Base-by-base conservation (phyloP, 2,888 invertebrate species). In the Scaptomyza reducta region DNA sequence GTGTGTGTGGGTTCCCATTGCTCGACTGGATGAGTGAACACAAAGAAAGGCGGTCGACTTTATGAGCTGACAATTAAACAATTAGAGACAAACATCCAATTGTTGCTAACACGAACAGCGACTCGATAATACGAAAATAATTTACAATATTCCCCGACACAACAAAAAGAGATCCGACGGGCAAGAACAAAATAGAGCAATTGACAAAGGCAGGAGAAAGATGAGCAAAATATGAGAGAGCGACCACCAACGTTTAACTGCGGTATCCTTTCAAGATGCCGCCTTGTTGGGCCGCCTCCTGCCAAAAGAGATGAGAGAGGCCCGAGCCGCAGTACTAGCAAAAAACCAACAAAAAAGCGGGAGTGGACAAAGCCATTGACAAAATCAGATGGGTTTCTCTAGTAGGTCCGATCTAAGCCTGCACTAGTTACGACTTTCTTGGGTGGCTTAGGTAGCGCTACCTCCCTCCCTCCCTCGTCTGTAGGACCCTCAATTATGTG, bases 51-150 rank as follows among this genome's bases (percentile, higher is more conserved):
- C 66, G 31, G 31, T 31, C 31, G 66, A 54, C 70, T 66, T 73
- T 66, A 74, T 79, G 77, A 84, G 60, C 69, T 79, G 82, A 83
- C 87, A 88, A 90, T 90, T 89, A 86, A 85, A 89, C 89, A 89
- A 89, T 89, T 89, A 89, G 65, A 75, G 58, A 87, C 89, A 89
- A 89, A 89, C 74, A 70, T 81, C 38, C 76, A 54, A 69, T 79
- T 83, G 74, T 80, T 47, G 49, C 14, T 25, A 78, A 78, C 86
- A 86, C 80, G 79, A 71, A 77, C 70, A 62, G 69, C 73, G 71
- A 84, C 70, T 83, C 83, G 88, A 89, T 90, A 90, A 90, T 90
- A 89, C 80, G 87, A 90, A 89, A 77, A 88, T 90, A 89, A 90
- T 90, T 87, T 85, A 66, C 71, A 68, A 66, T 13, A 73, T 68